Conservation (phyloP, 1,140 invertebrate genomes). For the Trichonephila clavipes region DNA sequence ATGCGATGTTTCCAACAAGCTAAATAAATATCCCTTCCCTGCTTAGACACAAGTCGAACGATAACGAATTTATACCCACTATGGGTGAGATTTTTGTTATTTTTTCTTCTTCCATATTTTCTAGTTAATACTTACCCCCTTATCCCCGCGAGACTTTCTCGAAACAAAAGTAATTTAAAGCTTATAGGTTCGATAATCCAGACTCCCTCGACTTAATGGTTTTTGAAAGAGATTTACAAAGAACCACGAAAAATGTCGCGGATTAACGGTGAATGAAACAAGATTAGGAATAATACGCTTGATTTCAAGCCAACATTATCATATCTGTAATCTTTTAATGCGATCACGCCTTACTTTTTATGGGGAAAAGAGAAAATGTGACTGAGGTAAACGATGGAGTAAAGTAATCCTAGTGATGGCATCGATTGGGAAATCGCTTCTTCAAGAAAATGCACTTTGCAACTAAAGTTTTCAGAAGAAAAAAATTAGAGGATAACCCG, state of each 20-base stretch:
- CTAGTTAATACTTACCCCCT: background rate
- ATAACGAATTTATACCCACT: constrained; percentile 72
- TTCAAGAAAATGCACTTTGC: constrained; percentile 3
- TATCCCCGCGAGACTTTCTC: constrained; percentile 11
- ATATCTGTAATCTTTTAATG: constrained; percentile 75
- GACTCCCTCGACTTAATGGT: constrained; percentile 70
- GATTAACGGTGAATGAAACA: constrained; percentile 66
- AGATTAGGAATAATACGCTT: constrained; percentile 75
- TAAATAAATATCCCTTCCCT: constrained; percentile 45
- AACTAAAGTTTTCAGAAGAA: background rate
- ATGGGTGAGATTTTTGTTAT: constrained; percentile 6
- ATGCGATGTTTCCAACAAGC: constrained; percentile 8
- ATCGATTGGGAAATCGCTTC: constrained; percentile 64
- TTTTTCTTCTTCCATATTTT: constrained; percentile 46
- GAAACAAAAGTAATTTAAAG: constrained; percentile 76
- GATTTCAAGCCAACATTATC: constrained; percentile 71
- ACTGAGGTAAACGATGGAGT: constrained; percentile 61
- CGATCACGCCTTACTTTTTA: constrained; percentile 68
- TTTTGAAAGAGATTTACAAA: constrained; percentile 75
- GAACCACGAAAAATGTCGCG: constrained; percentile 71
- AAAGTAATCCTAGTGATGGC: constrained; percentile 59
- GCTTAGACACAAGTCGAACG: background rate
- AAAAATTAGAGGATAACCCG: constrained; percentile 67
- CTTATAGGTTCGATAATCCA: constrained; percentile 75
- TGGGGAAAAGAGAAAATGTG: constrained; percentile 53